phyloP scores from a whole-genome alignment of 1,140 invertebrate genomes.

The Chironomus striatipennis region DNA sequence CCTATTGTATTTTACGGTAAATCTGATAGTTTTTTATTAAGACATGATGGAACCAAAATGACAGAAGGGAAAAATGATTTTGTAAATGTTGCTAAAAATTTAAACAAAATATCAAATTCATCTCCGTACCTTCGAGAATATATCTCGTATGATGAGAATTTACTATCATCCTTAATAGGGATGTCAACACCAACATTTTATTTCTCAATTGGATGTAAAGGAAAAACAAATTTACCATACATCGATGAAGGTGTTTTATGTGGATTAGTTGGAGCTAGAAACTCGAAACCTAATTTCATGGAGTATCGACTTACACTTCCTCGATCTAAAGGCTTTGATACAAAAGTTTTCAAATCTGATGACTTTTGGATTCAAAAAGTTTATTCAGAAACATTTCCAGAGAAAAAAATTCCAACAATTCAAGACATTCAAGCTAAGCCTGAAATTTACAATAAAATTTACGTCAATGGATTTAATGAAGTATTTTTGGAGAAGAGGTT shows the following conservation, averaged over 20 bases:
- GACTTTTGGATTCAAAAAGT: background rate
- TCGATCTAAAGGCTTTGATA: background rate
- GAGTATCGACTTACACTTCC: background rate
- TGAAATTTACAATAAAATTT: background rate
- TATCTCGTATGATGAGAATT: background rate
- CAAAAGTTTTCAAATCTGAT: background rate
- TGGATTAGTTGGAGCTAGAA: slow-evolving; percentile 9
- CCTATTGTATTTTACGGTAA: background rate
- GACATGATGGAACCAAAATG: background rate
- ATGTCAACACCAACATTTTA: background rate
- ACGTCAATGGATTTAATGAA: background rate
- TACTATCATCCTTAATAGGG: background rate
- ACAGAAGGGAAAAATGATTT: background rate
- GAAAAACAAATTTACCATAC: background rate
- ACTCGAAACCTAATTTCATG: background rate
- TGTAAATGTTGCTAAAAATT: background rate
- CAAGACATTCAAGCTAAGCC: background rate
- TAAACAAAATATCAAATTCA: background rate
- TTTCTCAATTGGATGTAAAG: background rate
- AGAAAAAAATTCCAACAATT: background rate
- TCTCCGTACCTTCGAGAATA: background rate
- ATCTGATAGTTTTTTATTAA: background rate
- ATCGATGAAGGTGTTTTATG: background rate
- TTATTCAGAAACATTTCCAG: background rate
- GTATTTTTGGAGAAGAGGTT: background rate